These are phyloP conservation scores for Dynastes hyllus DNA, from an alignment of 2,888 invertebrate genomes.

Conservation along the genomic window DNA sequence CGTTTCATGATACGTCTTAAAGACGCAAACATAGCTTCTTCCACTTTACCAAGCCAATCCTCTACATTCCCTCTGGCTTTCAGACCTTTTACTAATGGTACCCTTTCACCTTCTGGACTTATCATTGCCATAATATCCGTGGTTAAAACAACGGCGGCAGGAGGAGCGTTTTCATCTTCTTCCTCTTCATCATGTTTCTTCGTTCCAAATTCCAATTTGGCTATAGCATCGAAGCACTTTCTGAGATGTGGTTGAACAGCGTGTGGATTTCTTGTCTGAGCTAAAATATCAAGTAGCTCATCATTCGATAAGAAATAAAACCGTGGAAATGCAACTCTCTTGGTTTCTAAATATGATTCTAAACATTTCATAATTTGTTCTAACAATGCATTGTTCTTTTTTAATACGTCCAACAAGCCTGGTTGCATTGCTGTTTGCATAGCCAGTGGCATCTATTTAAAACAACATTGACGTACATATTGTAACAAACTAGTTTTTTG, in stretches of 20 bases:
- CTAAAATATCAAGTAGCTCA: conserved; percentile 90
- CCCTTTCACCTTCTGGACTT: conserved; percentile 90
- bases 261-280: conserved; percentile 88
- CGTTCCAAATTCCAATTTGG: conserved; percentile 84
- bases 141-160: conserved; percentile 75
- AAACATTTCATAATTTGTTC: conserved; percentile 93
- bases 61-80: conserved; percentile 94
- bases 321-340: conserved; percentile 89
- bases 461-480: conserved; percentile 13
- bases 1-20: conserved; percentile 84
- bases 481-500: background rate
- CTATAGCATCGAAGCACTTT: conserved; percentile 91
- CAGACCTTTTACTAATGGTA: conserved; percentile 85
- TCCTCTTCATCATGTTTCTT: conserved; percentile 74
- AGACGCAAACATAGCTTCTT: conserved; percentile 90
- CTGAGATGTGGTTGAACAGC: conserved; percentile 93
- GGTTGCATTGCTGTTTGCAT: conserved; percentile 86
- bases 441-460: conserved; percentile 80
- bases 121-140: conserved; percentile 92
- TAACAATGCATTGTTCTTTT: conserved; percentile 83
- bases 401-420: conserved; percentile 80
- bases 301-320: conserved; percentile 95
- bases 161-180: conserved; percentile 72
- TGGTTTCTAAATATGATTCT: conserved; percentile 91
- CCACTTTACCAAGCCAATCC: conserved; percentile 93